Conservation (phyloP, 1,140 invertebrate species). For the Idris sp. region DNA sequence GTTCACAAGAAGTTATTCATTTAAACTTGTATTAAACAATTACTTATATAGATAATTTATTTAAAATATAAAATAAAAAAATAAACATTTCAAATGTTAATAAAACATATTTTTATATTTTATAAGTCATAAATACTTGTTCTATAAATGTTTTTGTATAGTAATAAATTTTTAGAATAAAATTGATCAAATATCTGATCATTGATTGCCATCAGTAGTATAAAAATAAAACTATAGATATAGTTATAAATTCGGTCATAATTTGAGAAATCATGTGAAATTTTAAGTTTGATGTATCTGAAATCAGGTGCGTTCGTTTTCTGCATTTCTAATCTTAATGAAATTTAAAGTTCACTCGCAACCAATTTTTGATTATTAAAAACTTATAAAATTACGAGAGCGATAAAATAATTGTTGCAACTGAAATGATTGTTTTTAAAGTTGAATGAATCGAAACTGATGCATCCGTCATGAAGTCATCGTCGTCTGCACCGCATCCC, state of each 20-base stretch:
- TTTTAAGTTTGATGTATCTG: not conserved
- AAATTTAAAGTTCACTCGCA: too few relatives aligned
- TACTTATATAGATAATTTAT: too few relatives aligned
- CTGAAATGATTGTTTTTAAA: conserved; percentile 6
- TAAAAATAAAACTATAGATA: conserved; percentile 44
- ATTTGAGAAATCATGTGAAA: conserved; percentile 18
- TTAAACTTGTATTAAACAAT: too few relatives aligned
- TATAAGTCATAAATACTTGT: too few relatives aligned
- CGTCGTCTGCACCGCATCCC: conserved; percentile 79
- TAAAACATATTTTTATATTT: too few relatives aligned
- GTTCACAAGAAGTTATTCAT: too few relatives aligned
- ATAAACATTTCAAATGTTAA: too few relatives aligned
- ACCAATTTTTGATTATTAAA: too few relatives aligned
- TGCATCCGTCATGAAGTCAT: conserved; percentile 35
- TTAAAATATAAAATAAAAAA: too few relatives aligned
- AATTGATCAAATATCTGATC: conserved; percentile 16
- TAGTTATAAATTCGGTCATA: conserved; percentile 11
- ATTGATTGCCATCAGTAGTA: conserved; percentile 45
- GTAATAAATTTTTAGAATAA: too few relatives aligned
- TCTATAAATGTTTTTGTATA: too few relatives aligned
- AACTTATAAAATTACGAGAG: conserved; percentile 41
- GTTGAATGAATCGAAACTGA: conserved; percentile 14
- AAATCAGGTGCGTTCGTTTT: not conserved
- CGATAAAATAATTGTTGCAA: conserved; percentile 26
- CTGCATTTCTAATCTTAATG: too few relatives aligned